Evolutionary conservation across 2,888 invertebrate genomes (phyloP), one percentile per base, ranked within the genome.

Genomic region (Caenorhabditis panamensis): DNA sequence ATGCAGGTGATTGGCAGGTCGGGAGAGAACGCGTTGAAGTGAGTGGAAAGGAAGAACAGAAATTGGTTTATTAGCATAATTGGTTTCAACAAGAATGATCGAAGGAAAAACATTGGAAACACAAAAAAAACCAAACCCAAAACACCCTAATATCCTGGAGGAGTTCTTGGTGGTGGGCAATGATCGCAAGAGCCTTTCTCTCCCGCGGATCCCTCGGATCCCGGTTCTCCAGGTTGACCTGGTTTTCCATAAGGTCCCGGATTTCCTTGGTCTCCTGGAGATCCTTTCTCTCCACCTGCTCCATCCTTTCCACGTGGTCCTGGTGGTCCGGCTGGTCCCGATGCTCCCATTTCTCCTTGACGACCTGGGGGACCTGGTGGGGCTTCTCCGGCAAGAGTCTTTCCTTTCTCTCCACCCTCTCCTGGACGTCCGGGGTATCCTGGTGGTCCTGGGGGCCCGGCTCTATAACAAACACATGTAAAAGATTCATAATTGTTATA

Each of bases 261-360:
- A 63, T 88, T 89, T 69, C 89, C 89, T 72, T 87, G 87, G 76
- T 89, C 89, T 82, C 89, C 89, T 31, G 85, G 85, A n/a, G 87
- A 82, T 71, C 89, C 89, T 31, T 78, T 82, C 31, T 87, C 85
- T 76, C 89, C 89, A 6, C 79, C 78, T 24, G 78, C 84, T 78
- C 89, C 89, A 47, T 82, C 79, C 54, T 85, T 85, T 81, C 87
- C 88, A 67, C 85, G 73, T 49, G 80, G 71, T 82, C 89, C 89
- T 2, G 88, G 88, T 51, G 85, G 83, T 68, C 89, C 89, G 8
- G 88, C 82, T n/a, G 85, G 86, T 69, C 87, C 87, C 13, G 84
- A 69, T 37, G 84, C 82, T 77, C 87, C 87, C 87, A 87, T 87
- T 62, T 89, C 88, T 81, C 89, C 89, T 37, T 84, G 85, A 16